phyloP scores from a whole-genome alignment of 2,113 vertebrate species.

The Nestor notabilis region DNA sequence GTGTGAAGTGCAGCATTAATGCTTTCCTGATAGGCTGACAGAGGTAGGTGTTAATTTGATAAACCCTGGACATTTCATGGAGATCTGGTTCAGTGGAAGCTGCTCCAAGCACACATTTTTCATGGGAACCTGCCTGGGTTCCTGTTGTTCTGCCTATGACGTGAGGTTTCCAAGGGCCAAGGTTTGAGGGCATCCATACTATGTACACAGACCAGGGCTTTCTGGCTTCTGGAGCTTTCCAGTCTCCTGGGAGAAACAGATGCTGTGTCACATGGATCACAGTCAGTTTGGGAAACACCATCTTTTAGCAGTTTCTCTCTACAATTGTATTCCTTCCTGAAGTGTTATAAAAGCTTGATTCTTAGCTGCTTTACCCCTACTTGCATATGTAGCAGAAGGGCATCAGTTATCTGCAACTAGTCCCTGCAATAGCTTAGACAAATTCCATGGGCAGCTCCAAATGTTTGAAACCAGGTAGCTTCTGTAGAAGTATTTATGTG shows the following conservation, averaged over 20 bases:
- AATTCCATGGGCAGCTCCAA: neutral
- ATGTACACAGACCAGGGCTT: neutral
- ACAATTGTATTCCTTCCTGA: neutral
- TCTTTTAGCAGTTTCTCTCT: neutral
- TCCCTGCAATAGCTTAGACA: neutral
- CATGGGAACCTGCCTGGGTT: neutral
- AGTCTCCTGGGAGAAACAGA: neutral
- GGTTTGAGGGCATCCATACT: neutral
- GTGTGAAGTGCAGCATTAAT: neutral
- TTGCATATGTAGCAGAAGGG: slow-evolving; percentile 25
- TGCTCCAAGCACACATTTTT: neutral
- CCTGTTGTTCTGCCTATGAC: neutral
- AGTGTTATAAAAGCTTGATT: neutral
- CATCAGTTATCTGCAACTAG: neutral
- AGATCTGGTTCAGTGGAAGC: neutral
- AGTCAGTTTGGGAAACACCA: neutral
- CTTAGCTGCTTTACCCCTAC: slow-evolving; percentile 17
- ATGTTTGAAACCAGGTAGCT: neutral
- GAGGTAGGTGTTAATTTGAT: neutral
- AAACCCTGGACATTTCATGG: neutral
- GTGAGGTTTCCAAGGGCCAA: neutral
- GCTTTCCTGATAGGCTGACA: neutral
- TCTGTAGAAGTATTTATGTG: neutral
- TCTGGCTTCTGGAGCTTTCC: neutral
- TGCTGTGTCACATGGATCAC: neutral